phyloP scores from a whole-genome alignment of 2,888 invertebrate species.

The Drosophila macrospina region DNA sequence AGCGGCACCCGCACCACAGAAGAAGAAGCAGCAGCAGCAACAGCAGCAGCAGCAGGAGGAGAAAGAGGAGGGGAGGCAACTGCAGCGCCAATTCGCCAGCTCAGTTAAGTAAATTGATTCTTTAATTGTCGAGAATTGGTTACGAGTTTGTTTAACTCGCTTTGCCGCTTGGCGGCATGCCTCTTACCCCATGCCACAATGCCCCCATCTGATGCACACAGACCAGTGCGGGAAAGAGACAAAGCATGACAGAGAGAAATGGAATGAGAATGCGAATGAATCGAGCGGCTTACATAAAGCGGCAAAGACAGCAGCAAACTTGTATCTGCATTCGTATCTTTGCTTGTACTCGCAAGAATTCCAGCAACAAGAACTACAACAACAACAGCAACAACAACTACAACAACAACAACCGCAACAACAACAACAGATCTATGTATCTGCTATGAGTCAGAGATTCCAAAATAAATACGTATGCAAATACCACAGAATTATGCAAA shows the following conservation, averaged over 20 bases:
- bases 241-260: not conserved
- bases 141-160: constrained; percentile 79
- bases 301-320: constrained; percentile 25
- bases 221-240: constrained; percentile 9
- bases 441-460: constrained; percentile 62
- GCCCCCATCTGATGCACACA: constrained; percentile 61
- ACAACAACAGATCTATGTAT: constrained; percentile 7
- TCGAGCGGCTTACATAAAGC: constrained; percentile 49
- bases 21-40: constrained; percentile 18
- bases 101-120: constrained; percentile 78
- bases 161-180: constrained; percentile 49
- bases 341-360: constrained; percentile 29
- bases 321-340: constrained; percentile 43
- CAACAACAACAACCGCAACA: constrained; percentile 3
- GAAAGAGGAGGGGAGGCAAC: constrained; percentile 15
- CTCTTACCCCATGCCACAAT: constrained; percentile 54
- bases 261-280: constrained; percentile 37
- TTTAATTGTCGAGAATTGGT: constrained; percentile 79
- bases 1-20: constrained; percentile 47
- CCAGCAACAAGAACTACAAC: constrained; percentile 35
- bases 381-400: constrained; percentile 6
- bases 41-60: constrained; percentile 14
- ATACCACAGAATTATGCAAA: constrained; percentile 67
- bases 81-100: constrained; percentile 70
- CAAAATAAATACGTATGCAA: constrained; percentile 71